Evolutionary conservation across 2,888 invertebrate species (phyloP), one percentile per base, ranked within the genome.

Genomic region (Actias luna): DNA sequence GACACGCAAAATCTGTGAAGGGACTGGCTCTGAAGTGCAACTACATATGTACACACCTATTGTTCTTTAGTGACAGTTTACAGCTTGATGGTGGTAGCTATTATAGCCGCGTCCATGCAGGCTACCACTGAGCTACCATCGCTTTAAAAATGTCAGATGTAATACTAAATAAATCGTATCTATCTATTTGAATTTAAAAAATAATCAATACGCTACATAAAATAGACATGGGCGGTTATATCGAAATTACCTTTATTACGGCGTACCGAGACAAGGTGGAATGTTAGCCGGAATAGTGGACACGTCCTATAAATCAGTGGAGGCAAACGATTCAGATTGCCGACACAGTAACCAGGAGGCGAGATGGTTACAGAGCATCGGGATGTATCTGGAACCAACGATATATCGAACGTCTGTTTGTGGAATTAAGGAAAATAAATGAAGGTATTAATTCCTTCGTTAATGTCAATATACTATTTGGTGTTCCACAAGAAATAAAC

Each of bases 261-360:
- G 79, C 69, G 68, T 73, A 71, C 70, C 73, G 79, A 82, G 84
- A 82, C 81, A 81, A 80, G 79, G 78, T 76, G 82, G 84, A 83
- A 86, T 83, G 81, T 68, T 73, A 72, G 74, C 50, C 55, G 64
- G 67, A 69, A 74, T 73, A 73, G 78, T 74, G 80, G 75, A 80
- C 82, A 82, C 83, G 81, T 84, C 80, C 78, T 87, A 89, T 90
- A 91, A 90, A 89, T 90, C 90, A 88, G 84, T 79, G 77, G 76
- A 75, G 75, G 75, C 87, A 87, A 88, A 88, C 82, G 88, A 89
- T 89, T 89, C 88, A 86, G 87, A 88, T 90, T 89, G 83, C 85
- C 73, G 78, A 68, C 77, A 74, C 73, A 80, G 84, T 80, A 78
- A 72, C 79, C 71, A 71, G 62, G 65, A 69, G 67, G 65, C 63